Conservation (phyloP, 2,888 invertebrate species). For the Nebria salina region DNA sequence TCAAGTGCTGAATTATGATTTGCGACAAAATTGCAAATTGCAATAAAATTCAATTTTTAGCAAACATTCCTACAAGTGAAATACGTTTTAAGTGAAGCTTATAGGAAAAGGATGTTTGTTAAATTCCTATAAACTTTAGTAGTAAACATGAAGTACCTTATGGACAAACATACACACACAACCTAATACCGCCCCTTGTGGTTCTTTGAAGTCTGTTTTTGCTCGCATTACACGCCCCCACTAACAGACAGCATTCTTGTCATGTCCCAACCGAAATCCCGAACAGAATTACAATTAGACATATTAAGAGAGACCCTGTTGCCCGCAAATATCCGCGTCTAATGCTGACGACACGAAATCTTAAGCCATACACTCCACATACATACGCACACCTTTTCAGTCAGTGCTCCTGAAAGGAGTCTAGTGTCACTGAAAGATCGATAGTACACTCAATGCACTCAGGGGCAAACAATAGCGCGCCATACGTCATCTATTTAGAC, state of each 20-base stretch:
- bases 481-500: slow-evolving; percentile 1
- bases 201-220: not conserved
- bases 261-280: not conserved
- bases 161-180: not conserved
- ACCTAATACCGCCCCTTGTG: not conserved
- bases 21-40: no score
- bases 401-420: not conserved
- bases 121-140: not conserved
- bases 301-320: not conserved
- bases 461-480: not conserved
- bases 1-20: no score
- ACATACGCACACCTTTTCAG: not conserved
- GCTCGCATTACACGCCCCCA: not conserved
- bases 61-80: no score
- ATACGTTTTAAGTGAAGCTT: not conserved
- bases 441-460: not conserved
- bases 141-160: not conserved
- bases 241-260: not conserved
- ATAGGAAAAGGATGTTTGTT: not conserved
- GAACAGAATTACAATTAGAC: not conserved
- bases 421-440: slow-evolving; percentile 1
- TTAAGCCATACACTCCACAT: no score
- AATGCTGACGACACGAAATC: not conserved
- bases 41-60: no score
- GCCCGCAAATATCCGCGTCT: not conserved